Evolutionary conservation across 2,797 vertebrate genomes (phyloP), one percentile per base, ranked within the genome.

Genomic region (Denticeps clupeoides): DNA sequence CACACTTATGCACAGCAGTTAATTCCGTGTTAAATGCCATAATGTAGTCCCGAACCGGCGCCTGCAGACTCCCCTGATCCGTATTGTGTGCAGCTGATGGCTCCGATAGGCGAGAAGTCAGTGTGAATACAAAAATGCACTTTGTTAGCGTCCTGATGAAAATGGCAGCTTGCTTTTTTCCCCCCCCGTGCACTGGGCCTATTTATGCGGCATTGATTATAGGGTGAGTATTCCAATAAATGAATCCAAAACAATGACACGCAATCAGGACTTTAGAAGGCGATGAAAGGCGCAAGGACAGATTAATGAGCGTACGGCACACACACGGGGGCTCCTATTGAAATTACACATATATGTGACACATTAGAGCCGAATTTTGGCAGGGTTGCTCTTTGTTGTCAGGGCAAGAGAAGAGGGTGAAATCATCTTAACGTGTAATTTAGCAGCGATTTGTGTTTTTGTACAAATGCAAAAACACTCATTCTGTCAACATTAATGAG

Each of bases 201-300:
- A 54, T 80, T 82, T 83, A 69, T 74, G 64, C 67, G 25, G 72
- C 70, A 58, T 11, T 85, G 78, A 87, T 85, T 83, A 82, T 42
- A 63, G 81, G 82, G 70, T 84, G 78, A 67, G 76, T 77, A 72
- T 82, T 78, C 72, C 71, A 78, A 82, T 78, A 80, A 82, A 83
- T 78, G 79, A 82, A 75, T 67, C 63, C 74, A 58, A 62, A 66
- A 62, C 60, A 66, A 66, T 57, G 57, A 58, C 58, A 56, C 71
- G 72, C 80, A 84, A 84, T 85, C 80, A 86, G 72, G 70, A 76
- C 79, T 80, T 82, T 77, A 82, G 81, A 76, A 79, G 66, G 63
- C 64, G 51, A 57, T 68, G 43, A 82, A 78, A 78, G 69, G 75
- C 73, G 71, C 74, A 49, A 19, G 56, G 78, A 85, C 78, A 82